phyloP scores from a whole-genome alignment of 2,797 vertebrate species.

The Rhinogobio ventralis region DNA sequence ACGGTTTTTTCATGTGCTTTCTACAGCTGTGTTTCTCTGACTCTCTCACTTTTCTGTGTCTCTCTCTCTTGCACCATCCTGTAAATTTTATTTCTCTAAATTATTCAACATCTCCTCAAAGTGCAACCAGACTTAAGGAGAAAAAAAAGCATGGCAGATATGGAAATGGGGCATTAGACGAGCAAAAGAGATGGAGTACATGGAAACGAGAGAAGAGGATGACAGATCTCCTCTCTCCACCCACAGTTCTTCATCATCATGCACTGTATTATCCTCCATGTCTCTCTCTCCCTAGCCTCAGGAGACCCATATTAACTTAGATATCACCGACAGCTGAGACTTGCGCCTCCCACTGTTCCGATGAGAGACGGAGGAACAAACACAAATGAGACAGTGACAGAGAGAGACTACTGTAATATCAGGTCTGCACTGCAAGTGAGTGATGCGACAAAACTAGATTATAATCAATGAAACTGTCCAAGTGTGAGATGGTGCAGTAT shows the following conservation, averaged over 20 bases:
- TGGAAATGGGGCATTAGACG: conserved; percentile 39
- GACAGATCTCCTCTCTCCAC: conserved; percentile 33
- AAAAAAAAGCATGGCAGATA: conserved; percentile 22
- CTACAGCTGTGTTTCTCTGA: neutral
- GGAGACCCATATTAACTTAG: conserved; percentile 34
- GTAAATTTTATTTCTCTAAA: conserved; percentile 29
- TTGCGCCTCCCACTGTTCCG: conserved; percentile 17
- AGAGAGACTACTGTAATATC: conserved; percentile 14
- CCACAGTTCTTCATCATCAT: conserved; percentile 38
- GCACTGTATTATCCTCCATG: conserved; percentile 25
- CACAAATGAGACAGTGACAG: conserved; percentile 19
- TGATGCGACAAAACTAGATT: neutral
- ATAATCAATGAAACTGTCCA: conserved; percentile 15
- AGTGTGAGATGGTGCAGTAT: neutral
- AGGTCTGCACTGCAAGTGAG: neutral
- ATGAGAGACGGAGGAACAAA: conserved; percentile 19
- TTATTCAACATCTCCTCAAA: conserved; percentile 33
- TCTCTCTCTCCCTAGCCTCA: conserved; percentile 36
- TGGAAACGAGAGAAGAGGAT: conserved; percentile 1
- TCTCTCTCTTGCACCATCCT: neutral
- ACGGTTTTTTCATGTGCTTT: neutral
- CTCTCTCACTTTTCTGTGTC: too few species aligned
- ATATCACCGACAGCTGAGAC: conserved; percentile 37
- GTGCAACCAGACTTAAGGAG: conserved; percentile 37
- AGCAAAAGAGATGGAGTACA: conserved; percentile 18